Evolutionary conservation across 2,797 vertebrate species (phyloP).

Genomic region (Crax fasciolata): DNA sequence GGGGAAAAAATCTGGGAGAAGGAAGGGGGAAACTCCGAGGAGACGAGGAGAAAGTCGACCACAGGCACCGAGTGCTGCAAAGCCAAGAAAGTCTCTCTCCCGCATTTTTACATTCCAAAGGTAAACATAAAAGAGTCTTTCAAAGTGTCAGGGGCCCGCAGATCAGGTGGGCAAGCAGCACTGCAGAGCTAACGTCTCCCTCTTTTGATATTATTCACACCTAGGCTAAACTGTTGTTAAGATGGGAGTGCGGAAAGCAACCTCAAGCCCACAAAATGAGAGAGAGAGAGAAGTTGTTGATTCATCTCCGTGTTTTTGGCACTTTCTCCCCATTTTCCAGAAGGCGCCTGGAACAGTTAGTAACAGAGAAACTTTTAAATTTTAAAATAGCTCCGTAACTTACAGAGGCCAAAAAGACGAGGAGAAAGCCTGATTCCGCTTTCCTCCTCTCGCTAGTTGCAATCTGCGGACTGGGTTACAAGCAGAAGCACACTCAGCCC

Average conservation of each 20-base stretch:
- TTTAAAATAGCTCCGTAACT: constrained; percentile 75
- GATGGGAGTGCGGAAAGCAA: constrained; percentile 59
- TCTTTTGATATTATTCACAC: constrained; percentile 68
- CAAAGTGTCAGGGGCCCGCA: constrained; percentile 57
- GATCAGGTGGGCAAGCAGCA: constrained; percentile 67
- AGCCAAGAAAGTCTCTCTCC: constrained; percentile 24
- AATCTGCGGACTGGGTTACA: constrained; percentile 3
- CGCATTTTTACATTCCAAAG: constrained; percentile 51
- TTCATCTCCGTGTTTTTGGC: constrained; percentile 72
- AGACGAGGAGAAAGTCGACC: constrained; percentile 35
- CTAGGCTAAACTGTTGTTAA: constrained; percentile 63
- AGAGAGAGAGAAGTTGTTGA: constrained; percentile 65
- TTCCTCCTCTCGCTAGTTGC: background rate
- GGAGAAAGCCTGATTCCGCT: constrained; percentile 26
- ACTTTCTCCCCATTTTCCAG: constrained; percentile 69
- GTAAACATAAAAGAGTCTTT: constrained; percentile 65
- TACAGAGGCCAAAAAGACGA: constrained; percentile 60
- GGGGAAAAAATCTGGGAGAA: background rate
- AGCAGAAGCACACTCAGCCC: background rate
- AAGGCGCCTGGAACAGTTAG: constrained; percentile 75
- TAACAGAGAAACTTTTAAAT: constrained; percentile 75
- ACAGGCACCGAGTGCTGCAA: constrained; percentile 24
- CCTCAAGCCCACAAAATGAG: constrained; percentile 70
- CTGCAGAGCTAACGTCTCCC: constrained; percentile 45
- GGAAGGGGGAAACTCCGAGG: constrained; percentile 16